These are phyloP conservation scores for Mongoloraphidia duomilia DNA, from an alignment of 2,888 invertebrate genomes.

Conservation along the genomic window DNA sequence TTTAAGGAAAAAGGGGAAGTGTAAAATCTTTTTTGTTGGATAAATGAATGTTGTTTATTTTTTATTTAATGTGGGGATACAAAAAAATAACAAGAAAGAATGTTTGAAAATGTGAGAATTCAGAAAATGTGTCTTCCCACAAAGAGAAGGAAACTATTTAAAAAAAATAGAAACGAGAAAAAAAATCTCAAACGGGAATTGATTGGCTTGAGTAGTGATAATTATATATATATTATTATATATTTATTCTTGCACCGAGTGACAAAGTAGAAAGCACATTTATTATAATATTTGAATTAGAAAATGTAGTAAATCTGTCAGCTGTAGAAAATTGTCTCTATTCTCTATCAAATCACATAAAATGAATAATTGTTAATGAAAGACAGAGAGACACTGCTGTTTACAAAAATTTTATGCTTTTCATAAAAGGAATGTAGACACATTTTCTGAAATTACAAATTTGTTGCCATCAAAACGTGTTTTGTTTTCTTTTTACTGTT, in stretches of 20 bases:
- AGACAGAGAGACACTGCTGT: constrained; percentile 3
- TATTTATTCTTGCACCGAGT: constrained; percentile 4
- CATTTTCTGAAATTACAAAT: constrained; percentile 45
- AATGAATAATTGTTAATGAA: constrained; percentile 5
- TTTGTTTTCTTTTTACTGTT: constrained; percentile 20
- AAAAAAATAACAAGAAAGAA: neutral
- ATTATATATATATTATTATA: constrained; percentile 2
- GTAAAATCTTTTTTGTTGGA: constrained; percentile 1
- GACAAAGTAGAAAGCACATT: constrained; percentile 4
- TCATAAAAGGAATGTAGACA: constrained; percentile 33
- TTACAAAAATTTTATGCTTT: neutral
- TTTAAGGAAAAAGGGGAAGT: constrained; percentile 9
- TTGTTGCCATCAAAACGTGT: constrained; percentile 9
- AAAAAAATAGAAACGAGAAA: neutral
- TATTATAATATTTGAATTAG: neutral
- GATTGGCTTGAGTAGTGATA: constrained; percentile 14
- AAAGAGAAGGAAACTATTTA: constrained; percentile 34
- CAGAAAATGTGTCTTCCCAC: constrained; percentile 80
- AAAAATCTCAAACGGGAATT: constrained; percentile 12
- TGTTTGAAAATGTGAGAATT: constrained; percentile 27
- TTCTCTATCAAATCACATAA: neutral
- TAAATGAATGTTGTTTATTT: constrained; percentile 1
- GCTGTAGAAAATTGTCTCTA: neutral
- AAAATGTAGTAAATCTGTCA: neutral
- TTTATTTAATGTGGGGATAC: constrained; percentile 2